Percentiles rank a stretch among this genome's conserved stretches.
phyloP scores from a whole-genome alignment of 2,797 vertebrate genomes.

The Galaxias olidus region DNA sequence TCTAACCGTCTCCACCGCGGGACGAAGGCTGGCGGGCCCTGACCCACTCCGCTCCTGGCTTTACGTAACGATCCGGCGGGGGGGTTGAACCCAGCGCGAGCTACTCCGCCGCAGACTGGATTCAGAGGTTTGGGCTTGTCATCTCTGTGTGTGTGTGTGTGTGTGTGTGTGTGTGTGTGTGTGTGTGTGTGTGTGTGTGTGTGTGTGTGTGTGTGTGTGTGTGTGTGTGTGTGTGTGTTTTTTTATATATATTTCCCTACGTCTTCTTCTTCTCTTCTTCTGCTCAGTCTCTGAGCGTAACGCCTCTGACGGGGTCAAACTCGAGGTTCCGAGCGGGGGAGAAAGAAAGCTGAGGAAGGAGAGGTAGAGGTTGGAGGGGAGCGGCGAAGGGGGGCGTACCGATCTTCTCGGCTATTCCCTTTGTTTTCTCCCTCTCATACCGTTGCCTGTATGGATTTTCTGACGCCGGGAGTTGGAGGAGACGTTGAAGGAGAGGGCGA shows the following conservation, averaged over 20 bases:
- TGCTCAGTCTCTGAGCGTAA: background rate
- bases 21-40: constrained; percentile 45
- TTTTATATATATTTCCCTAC: constrained; percentile 7
- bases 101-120: background rate
- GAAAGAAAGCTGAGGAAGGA: constrained; percentile 12
- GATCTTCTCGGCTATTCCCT: constrained; percentile 25
- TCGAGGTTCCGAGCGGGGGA: constrained; percentile 21
- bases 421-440: constrained; percentile 17
- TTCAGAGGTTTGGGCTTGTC: constrained; percentile 1
- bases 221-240: too few relatives aligned
- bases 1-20: constrained; percentile 50
- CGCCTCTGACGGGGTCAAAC: constrained; percentile 29
- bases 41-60: constrained; percentile 53
- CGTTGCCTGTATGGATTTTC: constrained; percentile 5
- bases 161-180: too few relatives aligned
- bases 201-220: too few relatives aligned
- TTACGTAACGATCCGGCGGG: constrained; percentile 42
- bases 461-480: constrained; percentile 25
- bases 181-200: too few relatives aligned
- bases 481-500: constrained; percentile 8
- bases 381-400: background rate
- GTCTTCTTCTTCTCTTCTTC: background rate
- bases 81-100: constrained; percentile 26
- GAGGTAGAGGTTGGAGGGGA: constrained; percentile 2
- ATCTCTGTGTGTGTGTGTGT: too few relatives aligned